Evolutionary conservation across 2,888 invertebrate genomes (phyloP).

Genomic region (Ennomos erosarius): DNA sequence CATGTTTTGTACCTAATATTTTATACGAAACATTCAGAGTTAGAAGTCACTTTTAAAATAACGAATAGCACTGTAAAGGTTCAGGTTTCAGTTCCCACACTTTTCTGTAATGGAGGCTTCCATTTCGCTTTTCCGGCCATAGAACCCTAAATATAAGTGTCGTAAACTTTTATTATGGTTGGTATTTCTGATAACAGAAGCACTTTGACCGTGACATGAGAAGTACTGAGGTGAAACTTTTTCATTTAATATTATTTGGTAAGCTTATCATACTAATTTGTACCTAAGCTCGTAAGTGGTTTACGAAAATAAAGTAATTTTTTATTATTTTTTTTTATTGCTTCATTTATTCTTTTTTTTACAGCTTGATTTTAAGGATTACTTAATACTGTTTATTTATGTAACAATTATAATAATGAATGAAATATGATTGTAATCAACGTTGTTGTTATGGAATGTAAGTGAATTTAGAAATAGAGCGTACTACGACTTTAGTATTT

Average conservation of each 20-base stretch:
- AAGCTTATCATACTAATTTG: slow-evolving; percentile 7
- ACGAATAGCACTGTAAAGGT: too few relatives aligned
- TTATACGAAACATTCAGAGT: too few relatives aligned
- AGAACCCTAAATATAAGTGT: slow-evolving; percentile 35
- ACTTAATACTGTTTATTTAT: neutral
- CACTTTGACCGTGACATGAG: slow-evolving; percentile 9
- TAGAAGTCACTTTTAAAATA: too few relatives aligned
- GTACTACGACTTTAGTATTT: too few relatives aligned
- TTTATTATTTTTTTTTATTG: slow-evolving; percentile 1
- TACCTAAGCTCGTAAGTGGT: slow-evolving; percentile 3
- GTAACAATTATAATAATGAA: too few relatives aligned
- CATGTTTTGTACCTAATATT: too few relatives aligned
- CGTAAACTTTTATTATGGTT: slow-evolving; percentile 50
- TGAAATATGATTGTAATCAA: too few relatives aligned
- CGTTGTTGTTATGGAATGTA: too few relatives aligned
- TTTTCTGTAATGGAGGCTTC: neutral
- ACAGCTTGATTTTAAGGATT: neutral
- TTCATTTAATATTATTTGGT: neutral
- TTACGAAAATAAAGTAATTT: slow-evolving; percentile 1
- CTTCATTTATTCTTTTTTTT: neutral
- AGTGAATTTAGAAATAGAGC: too few relatives aligned
- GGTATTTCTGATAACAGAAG: slow-evolving; percentile 22
- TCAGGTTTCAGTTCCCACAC: too few relatives aligned
- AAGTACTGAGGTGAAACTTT: neutral
- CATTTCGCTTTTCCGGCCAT: neutral